Percentiles rank a stretch among this genome's conserved stretches.
Conservation (phyloP, 2,797 vertebrate species). For the Rhinoraja longicauda region DNA sequence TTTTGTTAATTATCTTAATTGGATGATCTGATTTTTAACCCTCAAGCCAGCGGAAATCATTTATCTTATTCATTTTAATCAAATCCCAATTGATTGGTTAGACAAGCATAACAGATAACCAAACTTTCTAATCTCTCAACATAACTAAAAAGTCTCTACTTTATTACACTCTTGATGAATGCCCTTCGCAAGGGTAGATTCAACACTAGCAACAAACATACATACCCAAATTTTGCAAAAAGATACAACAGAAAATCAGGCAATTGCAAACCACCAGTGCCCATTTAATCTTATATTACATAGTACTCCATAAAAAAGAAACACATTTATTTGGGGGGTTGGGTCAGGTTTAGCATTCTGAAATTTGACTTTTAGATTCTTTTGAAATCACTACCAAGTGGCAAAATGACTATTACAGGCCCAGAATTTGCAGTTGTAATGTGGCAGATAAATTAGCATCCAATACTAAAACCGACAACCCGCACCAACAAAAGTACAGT, state of each 20-base stretch:
- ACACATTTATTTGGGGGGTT: too few species aligned
- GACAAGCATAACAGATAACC: neutral
- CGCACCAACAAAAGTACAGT: too few species aligned
- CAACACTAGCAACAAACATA: neutral
- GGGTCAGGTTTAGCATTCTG: neutral
- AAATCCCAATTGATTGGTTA: neutral
- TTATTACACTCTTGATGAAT: neutral
- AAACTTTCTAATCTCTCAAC: neutral
- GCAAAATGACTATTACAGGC: neutral
- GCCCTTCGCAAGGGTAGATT: neutral
- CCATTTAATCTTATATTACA: neutral
- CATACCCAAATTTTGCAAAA: neutral
- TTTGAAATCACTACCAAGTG: neutral
- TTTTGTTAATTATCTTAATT: neutral
- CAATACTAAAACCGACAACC: too few species aligned
- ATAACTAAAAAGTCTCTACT: neutral
- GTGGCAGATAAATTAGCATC: too few species aligned
- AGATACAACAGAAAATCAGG: neutral
- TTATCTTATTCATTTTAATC: neutral
- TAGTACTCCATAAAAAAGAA: neutral
- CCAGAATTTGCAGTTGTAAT: too few species aligned
- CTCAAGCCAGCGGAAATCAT: neutral
- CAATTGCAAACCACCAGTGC: neutral
- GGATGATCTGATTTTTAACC: neutral
- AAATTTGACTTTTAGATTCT: neutral